phyloP scores from a whole-genome alignment of 2,113 vertebrate species.

The Ploceus nigricollis region DNA sequence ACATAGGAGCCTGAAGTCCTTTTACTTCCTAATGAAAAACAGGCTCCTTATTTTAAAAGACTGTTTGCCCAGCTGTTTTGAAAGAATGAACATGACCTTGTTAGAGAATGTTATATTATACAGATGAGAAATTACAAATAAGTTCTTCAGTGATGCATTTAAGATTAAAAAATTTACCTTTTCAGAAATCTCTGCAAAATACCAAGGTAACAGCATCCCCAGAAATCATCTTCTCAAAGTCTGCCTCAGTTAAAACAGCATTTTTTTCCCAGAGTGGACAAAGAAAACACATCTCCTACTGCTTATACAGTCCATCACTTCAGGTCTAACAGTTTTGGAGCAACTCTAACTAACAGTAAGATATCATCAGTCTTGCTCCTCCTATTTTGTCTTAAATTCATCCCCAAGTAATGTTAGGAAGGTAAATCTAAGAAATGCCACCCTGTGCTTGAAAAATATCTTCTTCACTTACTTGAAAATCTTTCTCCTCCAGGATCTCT shows the following conservation, averaged over 20 bases:
- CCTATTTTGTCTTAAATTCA: background rate
- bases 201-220: background rate
- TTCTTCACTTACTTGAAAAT: conserved; percentile 88
- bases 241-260: background rate
- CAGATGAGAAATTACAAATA: background rate
- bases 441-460: background rate
- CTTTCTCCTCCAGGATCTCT: conserved; percentile 82
- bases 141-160: background rate
- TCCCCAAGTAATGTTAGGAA: background rate
- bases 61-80: background rate
- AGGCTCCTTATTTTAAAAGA: background rate
- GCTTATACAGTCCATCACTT: background rate
- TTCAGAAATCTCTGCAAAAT: background rate
- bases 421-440: background rate
- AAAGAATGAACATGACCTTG: background rate
- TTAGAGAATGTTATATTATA: background rate
- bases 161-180: background rate
- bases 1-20: background rate
- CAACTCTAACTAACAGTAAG: background rate
- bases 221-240: background rate
- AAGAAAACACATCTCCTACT: background rate
- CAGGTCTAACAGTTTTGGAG: background rate
- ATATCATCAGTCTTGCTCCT: background rate
- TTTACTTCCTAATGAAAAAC: background rate
- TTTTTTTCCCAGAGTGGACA: background rate